Evolutionary conservation across 2,888 invertebrate genomes (phyloP).

Genomic region (Barypeithes pellucidus): DNA sequence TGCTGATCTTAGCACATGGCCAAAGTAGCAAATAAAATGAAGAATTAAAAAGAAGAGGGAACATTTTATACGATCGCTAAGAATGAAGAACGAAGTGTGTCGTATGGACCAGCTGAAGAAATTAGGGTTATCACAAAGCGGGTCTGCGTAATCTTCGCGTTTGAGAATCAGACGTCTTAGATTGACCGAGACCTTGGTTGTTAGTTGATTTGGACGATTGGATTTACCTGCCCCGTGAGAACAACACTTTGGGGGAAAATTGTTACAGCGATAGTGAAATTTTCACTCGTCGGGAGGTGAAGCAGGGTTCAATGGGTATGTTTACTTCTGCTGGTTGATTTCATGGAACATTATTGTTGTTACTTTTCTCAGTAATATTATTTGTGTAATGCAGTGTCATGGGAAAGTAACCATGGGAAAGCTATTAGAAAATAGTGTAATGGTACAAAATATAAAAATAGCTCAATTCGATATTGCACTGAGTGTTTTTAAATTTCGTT

Average conservation of each 20-base stretch:
- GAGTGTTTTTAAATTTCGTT: no score
- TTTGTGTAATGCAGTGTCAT: no score
- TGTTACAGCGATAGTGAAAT: constrained; percentile 66
- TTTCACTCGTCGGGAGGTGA: constrained; percentile 53
- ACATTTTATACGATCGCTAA: constrained; percentile 68
- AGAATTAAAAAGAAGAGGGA: constrained; percentile 64
- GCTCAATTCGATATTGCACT: no score
- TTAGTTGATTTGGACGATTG: constrained; percentile 61
- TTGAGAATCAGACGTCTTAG: constrained; percentile 23
- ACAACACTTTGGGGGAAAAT: constrained; percentile 52
- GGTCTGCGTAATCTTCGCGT: constrained; percentile 15
- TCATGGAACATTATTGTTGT: no score
- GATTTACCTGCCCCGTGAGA: constrained; percentile 53
- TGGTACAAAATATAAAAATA: no score
- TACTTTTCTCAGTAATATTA: no score
- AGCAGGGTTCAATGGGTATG: constrained; percentile 32
- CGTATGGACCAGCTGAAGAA: constrained; percentile 69
- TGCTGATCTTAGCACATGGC: constrained; percentile 64
- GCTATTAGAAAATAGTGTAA: no score
- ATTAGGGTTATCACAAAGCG: constrained; percentile 66
- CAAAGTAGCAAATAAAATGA: constrained; percentile 69
- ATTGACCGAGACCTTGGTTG: constrained; percentile 53
- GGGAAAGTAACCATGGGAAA: no score
- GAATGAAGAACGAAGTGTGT: constrained; percentile 65
- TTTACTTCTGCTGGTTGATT: constrained; percentile 29